A percentile compares a stretch with the other conserved stretches of the same genome.
Evolutionary conservation across 1,140 invertebrate genomes (phyloP).

Genomic region (Dendroctonus valens): DNA sequence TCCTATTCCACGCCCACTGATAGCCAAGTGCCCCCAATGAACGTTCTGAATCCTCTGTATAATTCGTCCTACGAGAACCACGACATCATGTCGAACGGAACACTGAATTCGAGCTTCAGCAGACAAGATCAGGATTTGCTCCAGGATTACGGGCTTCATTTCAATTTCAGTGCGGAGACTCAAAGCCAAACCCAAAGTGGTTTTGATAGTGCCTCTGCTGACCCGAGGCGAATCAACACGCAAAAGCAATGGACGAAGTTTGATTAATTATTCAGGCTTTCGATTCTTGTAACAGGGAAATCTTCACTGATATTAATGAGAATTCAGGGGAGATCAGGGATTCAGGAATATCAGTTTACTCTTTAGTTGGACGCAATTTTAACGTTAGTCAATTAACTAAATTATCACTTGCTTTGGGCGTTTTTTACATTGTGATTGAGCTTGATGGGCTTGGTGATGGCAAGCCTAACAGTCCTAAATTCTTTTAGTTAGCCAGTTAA

Average conservation of each 20-base stretch:
- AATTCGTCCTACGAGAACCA: slow-evolving; percentile 45
- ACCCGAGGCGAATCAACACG: slow-evolving; percentile 40
- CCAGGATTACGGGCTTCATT: slow-evolving; percentile 58
- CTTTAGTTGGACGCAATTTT: too few species aligned
- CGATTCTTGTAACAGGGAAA: too few species aligned
- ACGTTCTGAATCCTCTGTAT: slow-evolving; percentile 48
- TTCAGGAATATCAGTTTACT: too few species aligned
- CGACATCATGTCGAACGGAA: slow-evolving; percentile 35
- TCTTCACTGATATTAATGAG: too few species aligned
- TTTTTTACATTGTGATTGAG: too few species aligned
- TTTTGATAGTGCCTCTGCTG: slow-evolving; percentile 32
- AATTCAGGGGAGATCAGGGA: too few species aligned
- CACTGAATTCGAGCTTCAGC: slow-evolving; percentile 23
- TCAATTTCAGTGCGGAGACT: slow-evolving; percentile 48
- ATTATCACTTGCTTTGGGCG: too few species aligned
- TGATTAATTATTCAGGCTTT: slow-evolving; percentile 34
- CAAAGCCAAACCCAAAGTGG: slow-evolving; percentile 9
- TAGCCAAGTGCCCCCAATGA: slow-evolving; percentile 38
- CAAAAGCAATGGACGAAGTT: slow-evolving; percentile 49
- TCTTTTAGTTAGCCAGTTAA: too few species aligned
- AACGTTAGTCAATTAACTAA: too few species aligned
- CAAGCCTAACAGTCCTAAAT: too few species aligned
- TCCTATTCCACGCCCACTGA: slow-evolving; percentile 32
- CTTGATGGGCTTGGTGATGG: too few species aligned
- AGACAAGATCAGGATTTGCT: slow-evolving; percentile 55